Evolutionary conservation across 2,113 vertebrate species (phyloP).

Genomic region (Zosterops lateralis): DNA sequence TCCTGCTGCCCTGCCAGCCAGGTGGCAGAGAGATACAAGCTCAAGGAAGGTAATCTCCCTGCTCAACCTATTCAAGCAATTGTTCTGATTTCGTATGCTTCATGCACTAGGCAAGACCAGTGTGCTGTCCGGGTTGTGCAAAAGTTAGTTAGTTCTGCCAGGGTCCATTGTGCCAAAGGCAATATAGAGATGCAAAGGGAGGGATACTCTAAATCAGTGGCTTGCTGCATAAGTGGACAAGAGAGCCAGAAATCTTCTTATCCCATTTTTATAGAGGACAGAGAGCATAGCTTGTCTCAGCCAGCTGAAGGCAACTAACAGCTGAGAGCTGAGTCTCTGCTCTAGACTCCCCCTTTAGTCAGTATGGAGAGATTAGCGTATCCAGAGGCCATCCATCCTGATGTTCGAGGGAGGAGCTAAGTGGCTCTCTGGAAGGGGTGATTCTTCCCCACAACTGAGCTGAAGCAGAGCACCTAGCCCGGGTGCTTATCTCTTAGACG

Average conservation of each 20-base stretch:
- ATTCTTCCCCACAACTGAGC: neutral
- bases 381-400: neutral
- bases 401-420: neutral
- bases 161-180: neutral
- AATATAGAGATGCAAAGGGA: neutral
- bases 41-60: neutral
- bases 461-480: neutral
- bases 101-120: rapidly evolving
- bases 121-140: neutral
- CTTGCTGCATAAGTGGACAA: neutral
- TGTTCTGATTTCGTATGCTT: neutral
- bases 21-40: neutral
- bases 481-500: neutral
- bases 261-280: neutral
- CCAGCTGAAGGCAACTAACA: neutral
- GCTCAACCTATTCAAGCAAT: neutral
- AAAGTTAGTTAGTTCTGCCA: neutral
- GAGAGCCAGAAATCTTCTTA: neutral
- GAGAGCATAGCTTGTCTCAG: neutral
- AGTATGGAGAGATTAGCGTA: neutral
- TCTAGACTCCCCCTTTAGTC: neutral
- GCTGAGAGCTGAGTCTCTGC: neutral
- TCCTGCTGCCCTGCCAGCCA: neutral
- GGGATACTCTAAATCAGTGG: neutral
- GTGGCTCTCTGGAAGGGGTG: neutral